Evolutionary conservation across 92 coral and sea anemone species (phyloP).

Genomic region (Pocillopora meandrina): DNA sequence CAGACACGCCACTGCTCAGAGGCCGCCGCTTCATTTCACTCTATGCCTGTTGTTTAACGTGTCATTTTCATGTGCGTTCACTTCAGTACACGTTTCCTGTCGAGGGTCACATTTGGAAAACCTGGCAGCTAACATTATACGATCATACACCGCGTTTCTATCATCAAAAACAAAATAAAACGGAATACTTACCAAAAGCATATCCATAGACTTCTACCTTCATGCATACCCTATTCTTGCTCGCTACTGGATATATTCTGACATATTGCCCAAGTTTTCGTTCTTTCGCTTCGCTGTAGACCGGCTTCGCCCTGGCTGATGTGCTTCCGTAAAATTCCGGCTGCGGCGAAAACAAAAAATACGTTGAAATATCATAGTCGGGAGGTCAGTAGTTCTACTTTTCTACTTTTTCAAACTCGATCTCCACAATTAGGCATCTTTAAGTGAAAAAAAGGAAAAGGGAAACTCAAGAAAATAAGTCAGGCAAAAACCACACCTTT

Average conservation of each 20-base stretch:
- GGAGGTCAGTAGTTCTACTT: no score
- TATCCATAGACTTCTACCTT: conserved; percentile 21
- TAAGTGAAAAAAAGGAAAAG: no score
- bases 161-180: no score
- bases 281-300: neutral
- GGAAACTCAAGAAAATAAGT: no score
- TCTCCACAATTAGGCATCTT: no score
- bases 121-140: no score
- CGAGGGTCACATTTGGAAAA: no score
- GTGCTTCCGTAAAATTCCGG: conserved; percentile 37
- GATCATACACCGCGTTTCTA: no score
- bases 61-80: neutral
- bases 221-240: neutral
- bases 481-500: conserved; percentile 5
- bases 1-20: neutral
- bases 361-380: neutral
- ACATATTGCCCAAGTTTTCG: conserved; percentile 33
- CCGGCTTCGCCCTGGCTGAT: neutral
- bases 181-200: conserved; percentile 15
- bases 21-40: neutral
- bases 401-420: no score
- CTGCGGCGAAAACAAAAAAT: neutral
- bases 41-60: neutral
- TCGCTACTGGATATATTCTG: conserved; percentile 21
- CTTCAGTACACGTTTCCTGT: neutral